phyloP scores from a whole-genome alignment of 2,888 invertebrate species.

The Lasioglossum zephyrum region DNA sequence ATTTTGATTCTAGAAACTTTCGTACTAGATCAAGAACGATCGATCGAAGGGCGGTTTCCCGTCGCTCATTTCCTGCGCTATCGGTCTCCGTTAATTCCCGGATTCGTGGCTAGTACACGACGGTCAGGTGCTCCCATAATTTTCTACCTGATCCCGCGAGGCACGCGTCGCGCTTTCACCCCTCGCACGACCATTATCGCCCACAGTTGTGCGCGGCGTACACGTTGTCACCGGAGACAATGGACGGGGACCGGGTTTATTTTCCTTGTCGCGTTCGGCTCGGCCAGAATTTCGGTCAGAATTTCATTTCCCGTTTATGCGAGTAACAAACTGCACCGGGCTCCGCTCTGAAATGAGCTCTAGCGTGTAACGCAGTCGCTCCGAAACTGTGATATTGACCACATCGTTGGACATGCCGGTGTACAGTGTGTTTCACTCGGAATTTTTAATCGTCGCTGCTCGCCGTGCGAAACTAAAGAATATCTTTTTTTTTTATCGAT shows the following conservation, averaged over 20 bases:
- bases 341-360: constrained; percentile 8
- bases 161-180: not conserved
- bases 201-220: not conserved
- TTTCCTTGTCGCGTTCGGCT: constrained; percentile 9
- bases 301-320: constrained; percentile 35
- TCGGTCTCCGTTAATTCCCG: not conserved
- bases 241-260: constrained; percentile 6
- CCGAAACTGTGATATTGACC: not conserved
- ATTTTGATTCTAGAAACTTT: too few species aligned
- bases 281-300: constrained; percentile 7
- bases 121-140: constrained; percentile 9
- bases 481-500: too few species aligned
- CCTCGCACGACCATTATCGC: not conserved
- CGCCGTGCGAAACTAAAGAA: too few species aligned
- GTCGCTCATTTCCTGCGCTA: not conserved
- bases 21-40: not conserved
- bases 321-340: constrained; percentile 15
- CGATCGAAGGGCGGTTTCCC: not conserved
- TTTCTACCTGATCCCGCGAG: not conserved
- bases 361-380: not conserved
- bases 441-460: not conserved
- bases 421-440: not conserved
- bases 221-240: constrained; percentile 6
- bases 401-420: not conserved
- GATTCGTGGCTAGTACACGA: not conserved